Conservation (phyloP, 2,797 vertebrate genomes). For the Mus spretus region DNA sequence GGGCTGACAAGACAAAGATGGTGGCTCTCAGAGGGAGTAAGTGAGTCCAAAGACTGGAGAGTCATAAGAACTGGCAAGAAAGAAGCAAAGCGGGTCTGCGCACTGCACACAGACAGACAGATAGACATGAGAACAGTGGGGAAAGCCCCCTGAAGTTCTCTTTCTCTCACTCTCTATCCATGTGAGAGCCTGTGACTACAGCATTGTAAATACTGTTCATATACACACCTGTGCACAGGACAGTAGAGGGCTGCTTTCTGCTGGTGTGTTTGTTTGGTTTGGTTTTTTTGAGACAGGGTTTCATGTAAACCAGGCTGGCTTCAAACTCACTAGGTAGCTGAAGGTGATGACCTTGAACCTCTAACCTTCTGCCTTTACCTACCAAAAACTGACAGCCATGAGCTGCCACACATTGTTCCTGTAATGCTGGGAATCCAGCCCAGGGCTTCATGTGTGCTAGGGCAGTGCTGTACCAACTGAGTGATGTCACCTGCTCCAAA, state of each 20-base stretch:
- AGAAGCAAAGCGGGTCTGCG: neutral
- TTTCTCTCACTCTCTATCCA: neutral
- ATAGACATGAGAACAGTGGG: too few species aligned
- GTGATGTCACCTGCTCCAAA: neutral
- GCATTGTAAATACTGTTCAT: neutral
- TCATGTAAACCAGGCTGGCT: neutral
- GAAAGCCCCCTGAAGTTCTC: too few species aligned
- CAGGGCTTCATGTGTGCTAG: neutral
- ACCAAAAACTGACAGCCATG: neutral
- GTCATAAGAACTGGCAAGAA: neutral
- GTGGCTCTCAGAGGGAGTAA: too few species aligned
- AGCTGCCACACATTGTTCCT: neutral
- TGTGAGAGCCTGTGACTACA: neutral
- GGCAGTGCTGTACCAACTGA: neutral
- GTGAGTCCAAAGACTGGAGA: neutral
- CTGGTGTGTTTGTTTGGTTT: too few species aligned
- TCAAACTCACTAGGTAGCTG: neutral
- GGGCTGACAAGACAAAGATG: neutral
- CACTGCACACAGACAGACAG: neutral
- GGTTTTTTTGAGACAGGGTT: neutral
- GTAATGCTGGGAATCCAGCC: neutral
- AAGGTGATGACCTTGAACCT: neutral
- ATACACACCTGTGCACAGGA: too few species aligned
- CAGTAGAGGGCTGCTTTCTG: neutral
- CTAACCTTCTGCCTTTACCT: neutral